A percentile compares a stretch with the other conserved stretches of the same genome.
Conservation (phyloP, 2,113 vertebrate species). For the Echinops telfairi region DNA sequence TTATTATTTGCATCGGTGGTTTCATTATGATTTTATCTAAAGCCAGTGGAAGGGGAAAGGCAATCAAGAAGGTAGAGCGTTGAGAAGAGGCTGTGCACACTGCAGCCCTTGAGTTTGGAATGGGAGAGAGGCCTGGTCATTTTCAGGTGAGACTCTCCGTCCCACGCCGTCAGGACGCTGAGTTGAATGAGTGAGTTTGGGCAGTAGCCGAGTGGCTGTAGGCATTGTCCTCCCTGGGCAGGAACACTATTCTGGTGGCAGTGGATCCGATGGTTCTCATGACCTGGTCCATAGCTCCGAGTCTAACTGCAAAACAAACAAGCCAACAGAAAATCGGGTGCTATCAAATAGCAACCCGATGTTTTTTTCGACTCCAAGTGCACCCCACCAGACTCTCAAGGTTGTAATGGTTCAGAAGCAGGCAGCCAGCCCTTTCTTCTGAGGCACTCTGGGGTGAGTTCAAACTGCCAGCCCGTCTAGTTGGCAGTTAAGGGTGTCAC, state of each 20-base stretch:
- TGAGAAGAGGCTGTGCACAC: neutral
- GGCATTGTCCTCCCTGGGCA: neutral
- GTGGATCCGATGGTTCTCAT: neutral
- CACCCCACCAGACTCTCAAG: neutral
- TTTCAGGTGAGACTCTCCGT: neutral
- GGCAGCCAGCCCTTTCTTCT: neutral
- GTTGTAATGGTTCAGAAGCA: neutral
- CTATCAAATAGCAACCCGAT: neutral
- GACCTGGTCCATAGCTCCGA: too few species aligned
- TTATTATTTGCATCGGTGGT: constrained; percentile 29
- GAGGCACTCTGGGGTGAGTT: neutral
- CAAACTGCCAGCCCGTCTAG: neutral
- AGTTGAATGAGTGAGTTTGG: neutral
- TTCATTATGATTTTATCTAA: constrained; percentile 60
- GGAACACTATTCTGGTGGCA: neutral
- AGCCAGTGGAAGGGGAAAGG: neutral
- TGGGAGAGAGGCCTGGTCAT: neutral
- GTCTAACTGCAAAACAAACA: neutral
- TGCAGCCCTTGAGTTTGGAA: neutral
- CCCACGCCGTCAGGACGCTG: neutral
- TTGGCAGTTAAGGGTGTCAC: neutral
- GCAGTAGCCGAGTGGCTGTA: neutral
- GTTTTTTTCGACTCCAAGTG: neutral
- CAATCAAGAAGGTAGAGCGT: neutral
- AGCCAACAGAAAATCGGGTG: neutral